These are phyloP conservation scores for Aphidius ervi DNA, from an alignment of 1,140 invertebrate species.

Conservation along the genomic window DNA sequence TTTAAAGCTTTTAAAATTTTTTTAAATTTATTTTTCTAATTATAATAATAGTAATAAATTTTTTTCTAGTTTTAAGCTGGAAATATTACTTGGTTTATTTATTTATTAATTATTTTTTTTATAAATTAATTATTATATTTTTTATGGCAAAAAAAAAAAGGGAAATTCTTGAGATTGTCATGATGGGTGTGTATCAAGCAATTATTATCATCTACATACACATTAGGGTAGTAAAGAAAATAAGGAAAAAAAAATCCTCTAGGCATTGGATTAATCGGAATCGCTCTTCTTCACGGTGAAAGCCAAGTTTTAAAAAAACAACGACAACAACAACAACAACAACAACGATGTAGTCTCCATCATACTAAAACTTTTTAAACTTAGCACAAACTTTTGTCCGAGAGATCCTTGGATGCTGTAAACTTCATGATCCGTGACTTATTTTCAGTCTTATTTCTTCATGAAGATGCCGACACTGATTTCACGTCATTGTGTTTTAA, in stretches of 20 bases:
- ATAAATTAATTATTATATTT: too few species aligned
- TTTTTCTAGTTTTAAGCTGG: too few species aligned
- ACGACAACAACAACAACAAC: not conserved
- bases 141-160: too few species aligned
- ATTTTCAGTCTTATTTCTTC: conserved; percentile 2
- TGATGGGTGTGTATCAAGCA: conserved; percentile 35
- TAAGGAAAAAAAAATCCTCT: conserved; percentile 36
- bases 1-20: too few species aligned
- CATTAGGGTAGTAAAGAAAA: too few species aligned
- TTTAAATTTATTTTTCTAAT: too few species aligned
- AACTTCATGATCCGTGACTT: conserved; percentile 18
- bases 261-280: conserved; percentile 49
- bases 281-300: conserved; percentile 41
- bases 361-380: conserved; percentile 3
- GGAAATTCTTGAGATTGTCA: too few species aligned
- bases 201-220: conserved; percentile 45
- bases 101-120: too few species aligned
- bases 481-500: conserved; percentile 20
- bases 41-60: too few species aligned
- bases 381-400: not conserved
- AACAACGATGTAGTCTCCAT: too few species aligned
- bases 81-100: too few species aligned
- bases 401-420: conserved; percentile 18
- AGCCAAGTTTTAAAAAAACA: conserved; percentile 35
- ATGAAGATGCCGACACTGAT: conserved; percentile 27